Conservation (phyloP, 2,797 vertebrate genomes). For the Loriculus beryllinus region DNA sequence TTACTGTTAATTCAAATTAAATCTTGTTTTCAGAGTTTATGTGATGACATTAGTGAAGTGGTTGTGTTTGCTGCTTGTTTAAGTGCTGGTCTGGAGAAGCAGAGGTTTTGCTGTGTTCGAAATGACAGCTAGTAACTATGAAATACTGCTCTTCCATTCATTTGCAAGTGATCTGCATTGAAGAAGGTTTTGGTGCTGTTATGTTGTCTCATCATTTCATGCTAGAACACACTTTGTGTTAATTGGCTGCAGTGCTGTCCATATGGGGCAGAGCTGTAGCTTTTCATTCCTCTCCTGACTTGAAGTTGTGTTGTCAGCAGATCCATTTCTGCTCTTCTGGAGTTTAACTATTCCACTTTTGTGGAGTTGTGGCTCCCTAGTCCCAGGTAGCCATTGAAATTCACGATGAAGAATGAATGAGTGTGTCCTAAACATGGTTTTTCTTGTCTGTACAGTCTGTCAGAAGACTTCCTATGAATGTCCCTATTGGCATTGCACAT, state of each 20-base stretch:
- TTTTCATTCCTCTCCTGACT: not conserved
- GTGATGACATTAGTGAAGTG: not conserved
- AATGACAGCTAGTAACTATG: not conserved
- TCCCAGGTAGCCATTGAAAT: not conserved
- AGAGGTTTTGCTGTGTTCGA: not conserved
- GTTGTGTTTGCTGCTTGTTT: not conserved
- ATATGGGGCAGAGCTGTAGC: not conserved
- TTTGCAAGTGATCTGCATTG: not conserved
- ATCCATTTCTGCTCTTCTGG: not conserved
- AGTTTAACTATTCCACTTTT: not conserved
- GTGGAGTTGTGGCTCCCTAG: not conserved
- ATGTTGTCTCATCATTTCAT: not conserved
- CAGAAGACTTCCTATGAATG: not conserved
- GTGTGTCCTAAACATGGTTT: not conserved
- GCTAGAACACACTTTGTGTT: not conserved
- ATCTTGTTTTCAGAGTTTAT: not conserved
- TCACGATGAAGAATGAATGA: not conserved
- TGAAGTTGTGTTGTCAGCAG: not conserved
- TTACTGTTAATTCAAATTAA: not conserved
- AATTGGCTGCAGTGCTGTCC: not conserved
- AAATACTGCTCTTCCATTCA: not conserved
- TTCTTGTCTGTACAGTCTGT: not conserved
- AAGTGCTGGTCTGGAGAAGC: not conserved
- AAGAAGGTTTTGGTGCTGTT: not conserved
- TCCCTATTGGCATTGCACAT: rapidly evolving